Conservation (phyloP, 2,888 invertebrate species). For the Apomyelois bistriatella region DNA sequence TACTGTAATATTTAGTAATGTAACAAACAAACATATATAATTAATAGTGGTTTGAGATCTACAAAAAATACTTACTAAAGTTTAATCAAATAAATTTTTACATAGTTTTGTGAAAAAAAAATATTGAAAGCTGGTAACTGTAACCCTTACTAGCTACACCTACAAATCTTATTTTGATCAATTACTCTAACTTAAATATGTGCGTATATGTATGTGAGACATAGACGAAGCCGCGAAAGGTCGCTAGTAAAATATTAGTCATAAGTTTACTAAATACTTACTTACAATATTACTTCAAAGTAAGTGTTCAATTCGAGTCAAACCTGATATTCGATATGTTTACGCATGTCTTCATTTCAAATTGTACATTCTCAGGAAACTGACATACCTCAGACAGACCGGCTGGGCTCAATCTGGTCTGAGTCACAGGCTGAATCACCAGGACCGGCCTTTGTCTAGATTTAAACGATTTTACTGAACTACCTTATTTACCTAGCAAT, state of each 20-base stretch:
- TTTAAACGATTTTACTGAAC: constrained; percentile 1
- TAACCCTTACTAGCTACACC: too few species aligned
- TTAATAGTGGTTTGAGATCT: too few species aligned
- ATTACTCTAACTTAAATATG: too few species aligned
- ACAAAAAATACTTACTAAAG: too few species aligned
- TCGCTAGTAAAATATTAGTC: not conserved
- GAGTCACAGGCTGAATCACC: constrained; percentile 38
- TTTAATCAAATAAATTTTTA: too few species aligned
- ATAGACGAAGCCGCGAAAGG: too few species aligned
- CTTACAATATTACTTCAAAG: not conserved
- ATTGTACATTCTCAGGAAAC: constrained; percentile 21
- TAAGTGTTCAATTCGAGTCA: not conserved
- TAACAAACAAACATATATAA: too few species aligned
- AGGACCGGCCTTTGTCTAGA: constrained; percentile 17
- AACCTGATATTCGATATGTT: not conserved
- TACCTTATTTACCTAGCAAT: not conserved
- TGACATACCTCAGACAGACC: constrained; percentile 20
- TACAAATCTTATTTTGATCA: too few species aligned
- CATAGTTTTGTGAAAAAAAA: too few species aligned
- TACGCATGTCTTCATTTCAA: not conserved
- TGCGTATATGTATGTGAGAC: too few species aligned
- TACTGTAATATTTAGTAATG: too few species aligned
- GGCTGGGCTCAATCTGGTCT: constrained; percentile 12
- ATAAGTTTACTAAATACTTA: not conserved
- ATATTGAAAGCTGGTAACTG: too few species aligned